Base-by-base conservation (phyloP, 2,797 vertebrate species). In the Distichodus sexfasciatus region DNA sequence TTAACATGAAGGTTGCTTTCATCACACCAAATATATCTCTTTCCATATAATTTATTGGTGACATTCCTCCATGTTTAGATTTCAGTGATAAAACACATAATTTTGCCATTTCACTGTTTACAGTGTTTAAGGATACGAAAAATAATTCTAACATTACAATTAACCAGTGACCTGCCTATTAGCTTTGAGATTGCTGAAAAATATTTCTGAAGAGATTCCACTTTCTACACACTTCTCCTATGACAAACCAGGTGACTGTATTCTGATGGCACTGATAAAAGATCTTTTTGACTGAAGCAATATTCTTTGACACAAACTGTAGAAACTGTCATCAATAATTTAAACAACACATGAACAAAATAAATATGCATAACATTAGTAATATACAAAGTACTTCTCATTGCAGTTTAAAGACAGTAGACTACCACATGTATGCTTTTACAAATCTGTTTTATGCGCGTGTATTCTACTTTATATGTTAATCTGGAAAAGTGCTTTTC, bases 351-450 rank as follows among this genome's bases (percentile, higher is more conserved):
- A 84, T 78, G 84, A 80, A 87, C 77, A 85, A 91, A 91, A 91
- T 91, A 91, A 91, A 92, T 92, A 92, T 84, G 86, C 75, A 85
- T 87, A 82, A 84, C 79, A 86, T 87, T 88, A 90, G 86, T 87
- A 84, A 91, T 84, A 82, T 87, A 88, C 84, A 89, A 85, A 81
- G 84, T 87, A 84, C 78, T 83, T 84, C 59, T 86, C 74, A 67
- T 72, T 76, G 72, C 72, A 82, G 77, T 85, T 84, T 86, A 82
- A 76, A 81, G 71, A 82, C 85, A 90, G 85, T 87, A 87, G 85
- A 85, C 80, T 82, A 87, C 87, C 86, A 87, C 87, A 86, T 83
- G 79, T 81, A 73, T 71, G 73, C 83, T 80, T 65, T 66, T 31
- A 35, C 73, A 69, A 77, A 78, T 68, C 47, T 17, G 50, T 79